A percentile compares a stretch with the other conserved stretches of the same genome.
phyloP scores from a whole-genome alignment of 2,888 invertebrate species.

The Drosophila subquinaria region DNA sequence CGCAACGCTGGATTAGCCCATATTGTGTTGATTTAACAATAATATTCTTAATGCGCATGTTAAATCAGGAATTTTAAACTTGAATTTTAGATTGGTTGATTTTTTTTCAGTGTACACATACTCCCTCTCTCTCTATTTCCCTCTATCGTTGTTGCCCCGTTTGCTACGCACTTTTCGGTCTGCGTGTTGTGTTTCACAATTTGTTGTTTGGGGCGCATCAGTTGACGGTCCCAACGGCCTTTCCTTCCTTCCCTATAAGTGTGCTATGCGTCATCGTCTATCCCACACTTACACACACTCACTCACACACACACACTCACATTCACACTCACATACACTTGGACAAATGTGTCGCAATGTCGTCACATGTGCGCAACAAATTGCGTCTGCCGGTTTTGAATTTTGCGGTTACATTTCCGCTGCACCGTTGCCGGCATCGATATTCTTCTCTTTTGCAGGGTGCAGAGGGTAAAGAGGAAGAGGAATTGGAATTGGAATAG shows the following conservation, averaged over 20 bases:
- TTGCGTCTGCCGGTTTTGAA: conserved; percentile 76
- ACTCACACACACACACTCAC: conserved; percentile 15
- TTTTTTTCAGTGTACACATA: conserved; percentile 13
- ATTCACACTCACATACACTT: conserved; percentile 1
- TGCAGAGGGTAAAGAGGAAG: neutral
- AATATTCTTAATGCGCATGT: no score
- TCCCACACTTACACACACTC: conserved; percentile 2
- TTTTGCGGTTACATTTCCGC: conserved; percentile 80
- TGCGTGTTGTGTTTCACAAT: conserved; percentile 73
- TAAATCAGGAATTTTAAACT: no score
- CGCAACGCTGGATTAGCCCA: no score
- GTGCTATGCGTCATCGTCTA: conserved; percentile 57
- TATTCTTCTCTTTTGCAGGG: conserved; percentile 7
- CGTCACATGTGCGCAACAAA: conserved; percentile 78
- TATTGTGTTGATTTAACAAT: no score
- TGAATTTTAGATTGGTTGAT: no score
- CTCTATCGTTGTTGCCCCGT: neutral
- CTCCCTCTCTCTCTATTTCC: neutral
- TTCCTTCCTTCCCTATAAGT: conserved; percentile 1
- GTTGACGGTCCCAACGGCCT: conserved; percentile 58
- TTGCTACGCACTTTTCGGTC: conserved; percentile 18
- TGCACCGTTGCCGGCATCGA: conserved; percentile 60
- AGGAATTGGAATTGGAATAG: neutral
- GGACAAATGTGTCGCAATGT: conserved; percentile 35
- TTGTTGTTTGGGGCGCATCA: conserved; percentile 47